These are phyloP conservation scores for Corythucha ciliata DNA, from an alignment of 2,888 invertebrate genomes.

Conservation along the genomic window DNA sequence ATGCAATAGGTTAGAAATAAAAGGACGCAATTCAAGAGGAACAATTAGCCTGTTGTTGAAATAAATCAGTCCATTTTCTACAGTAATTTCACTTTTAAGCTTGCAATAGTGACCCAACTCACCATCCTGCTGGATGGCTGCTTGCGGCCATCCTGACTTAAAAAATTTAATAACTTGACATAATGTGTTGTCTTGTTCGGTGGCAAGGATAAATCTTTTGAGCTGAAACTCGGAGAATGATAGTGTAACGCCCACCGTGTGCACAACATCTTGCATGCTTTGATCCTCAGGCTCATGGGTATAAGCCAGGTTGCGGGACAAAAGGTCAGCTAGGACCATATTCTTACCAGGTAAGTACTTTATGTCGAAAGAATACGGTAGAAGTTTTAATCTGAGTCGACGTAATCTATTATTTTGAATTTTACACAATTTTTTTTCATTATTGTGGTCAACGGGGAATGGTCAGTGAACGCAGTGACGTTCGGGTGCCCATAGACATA, in stretches of 20 bases:
- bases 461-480: slow-evolving; percentile 19
- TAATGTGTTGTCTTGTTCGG: too few species aligned
- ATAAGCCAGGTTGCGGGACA: background rate
- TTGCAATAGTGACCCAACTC: too few species aligned
- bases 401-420: background rate
- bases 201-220: background rate
- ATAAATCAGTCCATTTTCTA: too few species aligned
- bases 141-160: too few species aligned
- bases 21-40: too few species aligned
- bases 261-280: background rate
- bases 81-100: too few species aligned
- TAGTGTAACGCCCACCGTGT: background rate
- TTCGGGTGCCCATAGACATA: slow-evolving; percentile 20
- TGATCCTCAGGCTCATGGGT: background rate
- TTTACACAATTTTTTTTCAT: slow-evolving; percentile 18
- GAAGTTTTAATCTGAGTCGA: background rate
- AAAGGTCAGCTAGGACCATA: background rate
- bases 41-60: too few species aligned
- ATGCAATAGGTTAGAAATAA: too few species aligned
- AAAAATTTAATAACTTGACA: too few species aligned
- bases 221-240: too few species aligned
- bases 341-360: background rate
- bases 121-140: background rate
- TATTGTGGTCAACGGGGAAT: slow-evolving; percentile 9
- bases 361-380: background rate